These are phyloP conservation scores for Pelmatolapia mariae DNA, from an alignment of 2,113 vertebrate genomes.

Conservation along the genomic window DNA sequence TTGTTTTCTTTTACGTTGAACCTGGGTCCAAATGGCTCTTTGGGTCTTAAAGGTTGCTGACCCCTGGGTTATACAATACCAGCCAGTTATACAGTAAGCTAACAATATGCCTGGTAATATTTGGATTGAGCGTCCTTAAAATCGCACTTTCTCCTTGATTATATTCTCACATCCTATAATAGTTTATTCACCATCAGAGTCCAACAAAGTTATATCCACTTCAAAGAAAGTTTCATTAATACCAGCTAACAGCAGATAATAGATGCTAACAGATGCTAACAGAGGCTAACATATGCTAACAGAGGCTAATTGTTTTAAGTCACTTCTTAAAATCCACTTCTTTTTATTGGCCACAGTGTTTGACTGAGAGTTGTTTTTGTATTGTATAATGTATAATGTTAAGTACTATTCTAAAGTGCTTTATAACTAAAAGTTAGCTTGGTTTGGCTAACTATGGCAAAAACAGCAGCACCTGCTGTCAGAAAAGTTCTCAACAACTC, in stretches of 20 bases:
- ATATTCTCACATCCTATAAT: neutral
- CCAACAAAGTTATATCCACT: neutral
- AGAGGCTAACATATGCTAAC: neutral
- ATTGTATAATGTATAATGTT: neutral
- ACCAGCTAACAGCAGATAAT: neutral
- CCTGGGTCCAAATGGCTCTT: too few relatives aligned
- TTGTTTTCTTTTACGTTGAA: too few relatives aligned
- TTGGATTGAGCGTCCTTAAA: neutral
- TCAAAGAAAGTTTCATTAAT: neutral
- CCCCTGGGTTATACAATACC: neutral
- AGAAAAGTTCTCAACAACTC: neutral
- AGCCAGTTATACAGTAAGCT: neutral
- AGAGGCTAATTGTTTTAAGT: neutral
- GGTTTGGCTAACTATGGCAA: neutral
- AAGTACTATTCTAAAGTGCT: neutral
- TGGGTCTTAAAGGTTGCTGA: too few relatives aligned
- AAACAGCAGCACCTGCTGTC: neutral
- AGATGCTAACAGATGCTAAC: neutral
- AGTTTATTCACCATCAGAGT: neutral
- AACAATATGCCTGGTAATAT: neutral
- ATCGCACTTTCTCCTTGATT: neutral
- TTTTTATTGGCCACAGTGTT: neutral
- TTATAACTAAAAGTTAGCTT: neutral
- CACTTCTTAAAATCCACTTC: neutral
- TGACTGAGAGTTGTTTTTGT: neutral